Evolutionary conservation across 2,113 vertebrate species (phyloP).

Genomic region (Nothocercus nigrocapillus): DNA sequence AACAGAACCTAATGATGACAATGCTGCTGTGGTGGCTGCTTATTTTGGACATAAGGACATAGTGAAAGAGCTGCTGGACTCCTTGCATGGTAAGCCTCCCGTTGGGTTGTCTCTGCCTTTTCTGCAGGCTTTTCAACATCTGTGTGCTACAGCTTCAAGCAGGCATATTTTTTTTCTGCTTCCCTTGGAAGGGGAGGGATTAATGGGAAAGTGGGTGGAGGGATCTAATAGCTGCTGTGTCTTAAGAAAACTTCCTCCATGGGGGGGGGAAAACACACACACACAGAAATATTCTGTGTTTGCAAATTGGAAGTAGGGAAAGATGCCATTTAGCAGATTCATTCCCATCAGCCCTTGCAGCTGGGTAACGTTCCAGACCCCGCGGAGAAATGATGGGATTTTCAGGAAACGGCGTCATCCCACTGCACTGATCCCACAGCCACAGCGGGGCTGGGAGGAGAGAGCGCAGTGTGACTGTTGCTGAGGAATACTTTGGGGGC

Average conservation of each 20-base stretch:
- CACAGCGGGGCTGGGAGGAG: neutral
- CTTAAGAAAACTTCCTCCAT: neutral
- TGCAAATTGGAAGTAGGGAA: neutral
- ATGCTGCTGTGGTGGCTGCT: constrained; percentile 88
- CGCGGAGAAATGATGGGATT: neutral
- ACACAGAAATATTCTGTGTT: neutral
- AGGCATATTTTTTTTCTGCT: neutral
- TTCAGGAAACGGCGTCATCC: constrained; percentile 1
- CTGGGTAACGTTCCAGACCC: neutral
- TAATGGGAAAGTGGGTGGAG: neutral
- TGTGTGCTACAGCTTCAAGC: neutral
- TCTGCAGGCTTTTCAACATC: neutral
- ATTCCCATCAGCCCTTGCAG: neutral
- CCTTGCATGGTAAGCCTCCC: constrained; percentile 79
- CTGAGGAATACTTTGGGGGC: neutral
- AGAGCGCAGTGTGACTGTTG: neutral
- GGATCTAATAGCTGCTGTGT: neutral
- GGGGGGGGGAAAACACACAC: neutral
- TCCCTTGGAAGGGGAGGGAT: neutral
- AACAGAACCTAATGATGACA: constrained; percentile 82
- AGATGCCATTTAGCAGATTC: constrained; percentile 19
- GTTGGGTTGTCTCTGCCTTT: neutral
- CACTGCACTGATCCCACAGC: neutral
- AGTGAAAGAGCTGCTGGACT: constrained; percentile 87
- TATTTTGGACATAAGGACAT: constrained; percentile 83